A percentile compares a stretch with the other conserved stretches of the same genome.
Conservation (phyloP, 2,113 vertebrate genomes). For the Dasyurus viverrinus region DNA sequence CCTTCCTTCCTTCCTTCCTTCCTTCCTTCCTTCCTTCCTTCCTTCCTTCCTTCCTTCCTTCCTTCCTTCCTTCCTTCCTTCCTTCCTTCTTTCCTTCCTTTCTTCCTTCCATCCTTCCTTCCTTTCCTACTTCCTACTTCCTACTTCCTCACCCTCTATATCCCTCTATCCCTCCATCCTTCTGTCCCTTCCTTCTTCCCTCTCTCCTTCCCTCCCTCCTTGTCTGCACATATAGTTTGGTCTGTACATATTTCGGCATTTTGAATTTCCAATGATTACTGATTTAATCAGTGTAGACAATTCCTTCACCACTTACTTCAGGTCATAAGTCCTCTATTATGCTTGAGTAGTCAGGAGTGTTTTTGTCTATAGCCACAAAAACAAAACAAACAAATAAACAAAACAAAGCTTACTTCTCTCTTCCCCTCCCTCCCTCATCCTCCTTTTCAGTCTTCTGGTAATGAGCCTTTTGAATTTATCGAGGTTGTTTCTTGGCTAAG, state of each 20-base stretch:
- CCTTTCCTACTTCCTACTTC: no score
- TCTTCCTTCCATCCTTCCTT: no score
- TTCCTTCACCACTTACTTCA: neutral
- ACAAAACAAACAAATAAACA: neutral
- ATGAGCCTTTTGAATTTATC: neutral
- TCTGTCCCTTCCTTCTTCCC: no score
- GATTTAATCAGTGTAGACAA: neutral
- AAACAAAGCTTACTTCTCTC: no score
- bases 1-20: no score
- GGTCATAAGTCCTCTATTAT: neutral
- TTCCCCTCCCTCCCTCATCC: neutral
- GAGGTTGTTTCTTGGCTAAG: neutral
- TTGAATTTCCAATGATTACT: neutral
- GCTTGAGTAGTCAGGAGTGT: neutral
- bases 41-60: no score
- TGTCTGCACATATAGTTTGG: neutral
- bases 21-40: no score
- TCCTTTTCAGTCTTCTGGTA: neutral
- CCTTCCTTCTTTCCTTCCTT: no score
- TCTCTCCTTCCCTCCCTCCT: no score
- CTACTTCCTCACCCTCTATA: no score
- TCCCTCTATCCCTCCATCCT: rapidly evolving
- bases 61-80: no score
- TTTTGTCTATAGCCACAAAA: neutral
- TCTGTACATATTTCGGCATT: neutral